phyloP scores from a whole-genome alignment of 2,888 invertebrate genomes.

The Apantesis nais region DNA sequence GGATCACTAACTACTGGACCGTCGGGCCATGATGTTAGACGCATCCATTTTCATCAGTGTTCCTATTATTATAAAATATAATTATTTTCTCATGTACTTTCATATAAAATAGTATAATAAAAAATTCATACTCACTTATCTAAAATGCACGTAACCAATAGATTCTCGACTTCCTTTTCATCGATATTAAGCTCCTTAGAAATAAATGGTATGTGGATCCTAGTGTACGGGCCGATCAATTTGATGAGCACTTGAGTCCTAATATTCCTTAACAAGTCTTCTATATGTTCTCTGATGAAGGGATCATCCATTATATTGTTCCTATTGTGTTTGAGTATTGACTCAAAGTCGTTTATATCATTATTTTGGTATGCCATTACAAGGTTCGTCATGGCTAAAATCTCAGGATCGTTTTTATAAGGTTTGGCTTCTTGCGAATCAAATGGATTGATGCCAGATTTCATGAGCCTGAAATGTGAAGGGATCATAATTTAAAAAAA shows the following conservation, averaged over 20 bases:
- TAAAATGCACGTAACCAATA: constrained; percentile 98
- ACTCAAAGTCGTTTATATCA: constrained; percentile 99
- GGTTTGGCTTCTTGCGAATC: constrained; percentile 99
- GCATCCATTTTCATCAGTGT: no score
- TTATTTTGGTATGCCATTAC: constrained; percentile 99
- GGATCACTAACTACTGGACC: no score
- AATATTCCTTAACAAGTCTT: constrained; percentile 97
- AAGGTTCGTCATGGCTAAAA: constrained; percentile 99
- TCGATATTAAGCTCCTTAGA: constrained; percentile 97
- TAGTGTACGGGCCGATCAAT: constrained; percentile 98
- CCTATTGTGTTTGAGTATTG: constrained; percentile 95
- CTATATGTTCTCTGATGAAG: constrained; percentile 99
- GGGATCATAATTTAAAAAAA: neutral
- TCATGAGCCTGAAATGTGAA: constrained; percentile 92
- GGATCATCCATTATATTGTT: constrained; percentile 99
- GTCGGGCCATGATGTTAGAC: no score
- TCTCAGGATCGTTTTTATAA: constrained; percentile 99
- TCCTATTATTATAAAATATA: no score
- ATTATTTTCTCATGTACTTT: neutral
- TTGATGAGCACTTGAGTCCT: constrained; percentile 98
- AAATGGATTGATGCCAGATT: constrained; percentile 99
- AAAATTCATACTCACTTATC: constrained; percentile 90
- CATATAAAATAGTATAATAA: neutral
- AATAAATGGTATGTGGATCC: constrained; percentile 99
- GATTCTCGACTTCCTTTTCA: constrained; percentile 97